These are phyloP conservation scores for Ennomos quercinarius DNA, from an alignment of 2,888 invertebrate species.

Conservation along the genomic window DNA sequence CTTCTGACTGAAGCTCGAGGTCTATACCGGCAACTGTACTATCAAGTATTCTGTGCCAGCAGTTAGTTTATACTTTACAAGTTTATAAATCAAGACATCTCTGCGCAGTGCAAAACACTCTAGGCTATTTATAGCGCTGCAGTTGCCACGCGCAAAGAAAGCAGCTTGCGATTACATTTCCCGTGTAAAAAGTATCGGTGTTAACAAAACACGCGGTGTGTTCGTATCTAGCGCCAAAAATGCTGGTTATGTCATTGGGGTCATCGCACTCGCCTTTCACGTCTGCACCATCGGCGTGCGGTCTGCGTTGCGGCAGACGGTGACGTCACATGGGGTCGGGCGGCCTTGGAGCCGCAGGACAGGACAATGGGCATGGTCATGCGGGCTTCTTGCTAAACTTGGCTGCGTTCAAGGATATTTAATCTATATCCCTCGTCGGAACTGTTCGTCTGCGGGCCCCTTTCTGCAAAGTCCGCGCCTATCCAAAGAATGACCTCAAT, in stretches of 20 bases:
- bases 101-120: background rate
- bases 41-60: too few relatives aligned
- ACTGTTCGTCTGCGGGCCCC: background rate
- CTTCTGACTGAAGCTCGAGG: too few relatives aligned
- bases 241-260: constrained; percentile 63
- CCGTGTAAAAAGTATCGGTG: constrained; percentile 5
- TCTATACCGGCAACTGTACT: too few relatives aligned
- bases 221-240: constrained; percentile 48
- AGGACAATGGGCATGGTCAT: constrained; percentile 17
- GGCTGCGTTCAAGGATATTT: background rate
- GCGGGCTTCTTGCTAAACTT: constrained; percentile 2
- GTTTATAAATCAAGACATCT: too few relatives aligned
- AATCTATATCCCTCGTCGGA: background rate
- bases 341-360: constrained; percentile 18
- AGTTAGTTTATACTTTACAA: too few relatives aligned
- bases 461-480: too few relatives aligned
- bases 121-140: constrained; percentile 7
- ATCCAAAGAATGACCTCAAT: too few relatives aligned
- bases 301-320: constrained; percentile 13
- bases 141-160: constrained; percentile 10
- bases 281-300: constrained; percentile 29
- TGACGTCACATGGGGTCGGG: constrained; percentile 27
- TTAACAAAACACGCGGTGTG: constrained; percentile 2
- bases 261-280: constrained; percentile 62
- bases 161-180: background rate